Evolutionary conservation across 2,888 invertebrate species (phyloP), one percentile per base, ranked within the genome.

Genomic region (Conus canariensis): DNA sequence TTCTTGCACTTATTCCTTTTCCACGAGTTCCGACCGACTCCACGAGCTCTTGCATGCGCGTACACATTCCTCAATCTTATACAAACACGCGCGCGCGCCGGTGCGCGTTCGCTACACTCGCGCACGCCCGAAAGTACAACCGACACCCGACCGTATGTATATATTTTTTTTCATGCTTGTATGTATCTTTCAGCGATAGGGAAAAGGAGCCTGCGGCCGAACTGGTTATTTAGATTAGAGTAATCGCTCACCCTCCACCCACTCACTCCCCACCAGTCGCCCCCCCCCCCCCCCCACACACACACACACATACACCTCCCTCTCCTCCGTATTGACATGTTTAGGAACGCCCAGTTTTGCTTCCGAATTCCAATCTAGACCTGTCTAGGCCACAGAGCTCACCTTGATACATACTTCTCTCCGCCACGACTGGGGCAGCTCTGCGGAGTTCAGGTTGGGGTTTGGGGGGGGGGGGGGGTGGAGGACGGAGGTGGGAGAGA

Each of bases 311-410:
- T n/a, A n/a, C n/a, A n/a, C 19, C 25, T 8, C 30, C 19, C 77
- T 8, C 77, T 77, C 77, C 25, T 30, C 30, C 45, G 12, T 80
- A 80, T 80, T 80, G 77, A 80, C 77, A 45, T 80, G 77, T 80
- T 80, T 80, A 80, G 77, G 77, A 80, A 80, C 77, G 77, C 77
- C 77, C 30, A 80, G 45, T 30, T 10, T 30, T 30, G 77, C 77
- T 30, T 80, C 77, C 30, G 45, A 80, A 80, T 80, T 30, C 77
- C 77, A 22, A 80, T 80, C 77, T 80, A 30, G 14, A 80, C 77
- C 14, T 2, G 77, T 80, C 30, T 45, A 30, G 30, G 12, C 77
- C 30, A 70, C 7, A 14, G 30, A 12, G 77, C 30, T 30, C 30
- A 80, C 77, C 77, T 30, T 80, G 64, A 64, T 80, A 22, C 10